A percentile compares a stretch with the other conserved stretches of the same genome.
phyloP scores from a whole-genome alignment of 2,113 vertebrate genomes.

The Myiopsitta monachus region DNA sequence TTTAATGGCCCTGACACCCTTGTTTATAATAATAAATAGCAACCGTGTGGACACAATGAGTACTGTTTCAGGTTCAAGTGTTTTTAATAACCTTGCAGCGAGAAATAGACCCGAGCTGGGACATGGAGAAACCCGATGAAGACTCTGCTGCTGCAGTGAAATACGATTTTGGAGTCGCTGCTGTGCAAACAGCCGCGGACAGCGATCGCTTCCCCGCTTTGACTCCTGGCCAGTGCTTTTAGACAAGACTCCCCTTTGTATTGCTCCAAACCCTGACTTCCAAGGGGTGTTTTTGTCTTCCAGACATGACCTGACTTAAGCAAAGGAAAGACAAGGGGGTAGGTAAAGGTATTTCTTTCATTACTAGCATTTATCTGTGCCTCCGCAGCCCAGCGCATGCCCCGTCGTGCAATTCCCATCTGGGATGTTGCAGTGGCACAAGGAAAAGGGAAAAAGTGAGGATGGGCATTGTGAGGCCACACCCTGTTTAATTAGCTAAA shows the following conservation, averaged over 20 bases:
- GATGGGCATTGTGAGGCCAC: neutral
- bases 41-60: constrained; percentile 47
- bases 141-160: constrained; percentile 48
- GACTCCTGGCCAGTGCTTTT: neutral
- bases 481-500: neutral
- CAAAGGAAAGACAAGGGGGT: neutral
- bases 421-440: neutral
- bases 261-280: neutral
- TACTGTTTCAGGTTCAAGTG: constrained; percentile 57
- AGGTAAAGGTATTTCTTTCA: neutral
- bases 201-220: neutral
- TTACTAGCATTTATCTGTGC: neutral
- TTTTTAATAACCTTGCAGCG: constrained; percentile 51
- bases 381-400: accelerated
- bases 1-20: constrained; percentile 56
- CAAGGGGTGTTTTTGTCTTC: constrained; percentile 8
- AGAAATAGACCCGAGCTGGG: constrained; percentile 22
- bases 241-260: constrained; percentile 44
- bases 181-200: constrained; percentile 41
- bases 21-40: constrained; percentile 65
- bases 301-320: neutral
- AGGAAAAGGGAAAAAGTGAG: neutral
- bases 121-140: constrained; percentile 41
- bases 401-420: neutral
- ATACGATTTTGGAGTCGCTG: neutral